Percentiles rank a stretch among this genome's conserved stretches.
Evolutionary conservation across 2,797 vertebrate genomes (phyloP).

Genomic region (Hafferia zeledoni): DNA sequence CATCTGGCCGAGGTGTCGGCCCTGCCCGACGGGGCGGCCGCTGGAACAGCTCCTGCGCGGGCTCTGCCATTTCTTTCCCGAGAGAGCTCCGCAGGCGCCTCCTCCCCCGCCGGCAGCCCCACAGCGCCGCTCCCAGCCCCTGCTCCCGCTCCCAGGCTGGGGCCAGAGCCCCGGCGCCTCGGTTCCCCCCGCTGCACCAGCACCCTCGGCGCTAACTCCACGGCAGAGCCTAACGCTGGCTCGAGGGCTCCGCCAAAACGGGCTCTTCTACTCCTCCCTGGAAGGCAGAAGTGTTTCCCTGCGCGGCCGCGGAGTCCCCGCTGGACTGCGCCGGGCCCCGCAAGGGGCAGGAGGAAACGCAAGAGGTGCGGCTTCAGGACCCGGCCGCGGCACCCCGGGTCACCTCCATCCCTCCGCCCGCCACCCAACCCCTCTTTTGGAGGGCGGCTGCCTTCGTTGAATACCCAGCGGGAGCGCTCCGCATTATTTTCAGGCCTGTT

Average conservation of each 20-base stretch:
- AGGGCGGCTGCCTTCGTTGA: neutral
- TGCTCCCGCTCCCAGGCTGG: neutral
- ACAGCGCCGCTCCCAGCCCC: neutral
- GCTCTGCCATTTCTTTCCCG: neutral
- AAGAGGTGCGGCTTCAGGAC: neutral
- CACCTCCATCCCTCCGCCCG: neutral
- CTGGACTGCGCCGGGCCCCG: neutral
- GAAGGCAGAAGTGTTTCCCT: neutral
- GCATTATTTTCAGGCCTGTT: neutral
- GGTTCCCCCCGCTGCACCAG: neutral
- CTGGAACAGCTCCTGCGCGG: neutral
- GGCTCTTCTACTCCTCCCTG: neutral
- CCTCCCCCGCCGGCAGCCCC: neutral
- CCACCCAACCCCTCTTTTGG: neutral
- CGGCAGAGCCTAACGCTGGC: neutral
- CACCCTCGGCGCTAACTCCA: neutral
- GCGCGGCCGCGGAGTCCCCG: neutral
- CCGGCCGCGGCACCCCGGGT: neutral
- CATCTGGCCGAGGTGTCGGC: neutral
- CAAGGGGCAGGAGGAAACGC: neutral
- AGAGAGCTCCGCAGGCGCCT: neutral
- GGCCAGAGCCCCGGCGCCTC: neutral
- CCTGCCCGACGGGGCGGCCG: neutral
- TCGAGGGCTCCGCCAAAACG: accelerated
- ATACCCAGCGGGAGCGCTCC: neutral